Percentiles rank a stretch among this genome's conserved stretches.
phyloP scores from a whole-genome alignment of 2,888 invertebrate species.

The Nomada ferruginata region DNA sequence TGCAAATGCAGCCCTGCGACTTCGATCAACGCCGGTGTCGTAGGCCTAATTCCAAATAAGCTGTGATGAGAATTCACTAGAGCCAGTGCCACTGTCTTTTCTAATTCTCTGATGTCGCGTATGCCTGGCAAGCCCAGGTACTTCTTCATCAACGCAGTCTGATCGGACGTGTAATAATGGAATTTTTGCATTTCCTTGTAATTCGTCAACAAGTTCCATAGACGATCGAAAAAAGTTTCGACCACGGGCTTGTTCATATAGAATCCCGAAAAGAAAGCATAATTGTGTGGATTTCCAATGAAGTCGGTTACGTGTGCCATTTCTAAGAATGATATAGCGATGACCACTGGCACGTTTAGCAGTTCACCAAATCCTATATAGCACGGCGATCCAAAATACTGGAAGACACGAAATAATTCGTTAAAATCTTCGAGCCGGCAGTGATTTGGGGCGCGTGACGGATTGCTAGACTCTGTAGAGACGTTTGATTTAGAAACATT shows the following conservation, averaged over 20 bases:
- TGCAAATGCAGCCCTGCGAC: constrained; percentile 86
- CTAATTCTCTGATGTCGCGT: constrained; percentile 82
- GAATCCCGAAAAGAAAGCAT: constrained; percentile 58
- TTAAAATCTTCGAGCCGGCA: too few relatives aligned
- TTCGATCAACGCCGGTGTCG: constrained; percentile 84
- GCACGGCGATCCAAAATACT: constrained; percentile 69
- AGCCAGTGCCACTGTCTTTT: constrained; percentile 84
- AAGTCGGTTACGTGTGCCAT: constrained; percentile 61
- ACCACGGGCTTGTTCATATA: constrained; percentile 11
- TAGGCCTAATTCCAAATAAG: constrained; percentile 84
- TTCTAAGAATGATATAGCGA: constrained; percentile 47
- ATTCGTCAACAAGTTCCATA: constrained; percentile 58
- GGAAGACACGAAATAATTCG: constrained; percentile 8
- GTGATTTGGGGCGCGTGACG: too few relatives aligned
- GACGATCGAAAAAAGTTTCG: constrained; percentile 68
- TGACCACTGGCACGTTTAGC: constrained; percentile 69
- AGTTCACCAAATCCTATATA: constrained; percentile 72
- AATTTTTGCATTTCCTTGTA: constrained; percentile 25
- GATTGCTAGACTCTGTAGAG: too few relatives aligned
- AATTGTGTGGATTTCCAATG: constrained; percentile 67
- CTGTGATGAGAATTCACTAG: constrained; percentile 85
- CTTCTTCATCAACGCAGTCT: constrained; percentile 67
- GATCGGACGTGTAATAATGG: constrained; percentile 43
- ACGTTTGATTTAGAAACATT: too few relatives aligned
- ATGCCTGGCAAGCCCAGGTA: constrained; percentile 70